Base-by-base conservation (phyloP, 1,140 invertebrate species). In the Drosophila cardini region DNA sequence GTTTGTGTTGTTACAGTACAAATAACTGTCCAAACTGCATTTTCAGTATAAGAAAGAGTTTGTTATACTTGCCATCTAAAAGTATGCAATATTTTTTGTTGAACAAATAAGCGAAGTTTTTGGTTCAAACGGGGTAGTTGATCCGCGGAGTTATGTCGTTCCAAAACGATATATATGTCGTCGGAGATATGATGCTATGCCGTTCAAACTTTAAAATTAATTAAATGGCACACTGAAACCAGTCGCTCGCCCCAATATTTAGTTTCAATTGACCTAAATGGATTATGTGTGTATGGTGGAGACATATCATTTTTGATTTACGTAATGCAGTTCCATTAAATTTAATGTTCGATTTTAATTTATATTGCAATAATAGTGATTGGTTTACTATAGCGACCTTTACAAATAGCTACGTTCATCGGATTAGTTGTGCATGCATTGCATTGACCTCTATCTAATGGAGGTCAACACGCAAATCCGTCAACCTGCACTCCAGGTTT, bases 361-460 rank as follows among this genome's bases (percentile, higher is more conserved):
- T 55, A 42, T 45, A 63, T 55, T 57, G 60, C 77, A 67, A 67
- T 81, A 64, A 43, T 69, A 58, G 48, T 58, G 78, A 82, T 76
- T 76, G 67, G 46, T 53, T 64, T 70, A 67, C 34, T 16, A 60
- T 21, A 42, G 4, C n/a, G 40, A 61, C 38, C 38, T 60, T 55
- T 42, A 46, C 61, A 80, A 80, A 74, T 71, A 80, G 56, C 56
- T 43, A 32, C 36, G 26, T 34, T 26, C 16, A 42, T 34, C 40
- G 10, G 34, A 76, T 56, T 56, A 48, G 36, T 58, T 65, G 3
- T 10, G 15, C 18, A 60, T 72, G 55, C 56, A 84, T 86, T 81
- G 50, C 34, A 72, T 72, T 86, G 82, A 76, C 82, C 82, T 87
- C 71, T 36, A 78, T 85, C 74, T 63, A 69, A 75, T 81, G 48